phyloP scores from a whole-genome alignment of 2,888 invertebrate species.

The Operophtera brumata region DNA sequence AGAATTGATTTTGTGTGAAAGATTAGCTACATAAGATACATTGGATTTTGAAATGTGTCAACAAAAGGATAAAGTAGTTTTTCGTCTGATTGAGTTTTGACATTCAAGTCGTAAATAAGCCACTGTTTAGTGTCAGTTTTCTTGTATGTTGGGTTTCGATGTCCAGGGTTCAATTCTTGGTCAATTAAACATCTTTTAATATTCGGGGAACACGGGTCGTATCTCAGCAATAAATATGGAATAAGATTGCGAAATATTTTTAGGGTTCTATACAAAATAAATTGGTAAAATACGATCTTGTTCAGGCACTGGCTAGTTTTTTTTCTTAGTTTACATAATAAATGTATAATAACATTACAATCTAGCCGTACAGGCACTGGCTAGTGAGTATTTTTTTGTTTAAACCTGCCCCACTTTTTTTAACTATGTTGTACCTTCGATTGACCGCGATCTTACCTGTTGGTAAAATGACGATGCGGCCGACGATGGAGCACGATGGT shows the following conservation, averaged over 20 bases:
- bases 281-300: too few species aligned
- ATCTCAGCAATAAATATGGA: constrained; percentile 7
- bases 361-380: too few species aligned
- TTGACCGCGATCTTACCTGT: too few species aligned
- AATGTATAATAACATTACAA: too few species aligned
- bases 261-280: constrained; percentile 10
- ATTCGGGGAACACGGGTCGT: constrained; percentile 45
- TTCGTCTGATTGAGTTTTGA: constrained; percentile 34
- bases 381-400: too few species aligned
- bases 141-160: constrained; percentile 66
- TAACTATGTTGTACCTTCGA: too few species aligned
- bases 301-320: too few species aligned
- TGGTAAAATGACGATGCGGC: too few species aligned
- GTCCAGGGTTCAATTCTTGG: constrained; percentile 63
- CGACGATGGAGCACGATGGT: too few species aligned
- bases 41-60: constrained; percentile 27
- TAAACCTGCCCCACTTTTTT: too few species aligned
- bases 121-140: constrained; percentile 75
- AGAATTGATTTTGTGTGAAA: constrained; percentile 27
- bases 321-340: too few species aligned
- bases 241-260: constrained; percentile 9
- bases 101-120: constrained; percentile 57
- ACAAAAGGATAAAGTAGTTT: constrained; percentile 34
- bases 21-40: neutral
- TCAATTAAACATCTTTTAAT: constrained; percentile 48